Conservation (phyloP, 2,113 vertebrate species). For the Rhinopithecus roxellana region DNA sequence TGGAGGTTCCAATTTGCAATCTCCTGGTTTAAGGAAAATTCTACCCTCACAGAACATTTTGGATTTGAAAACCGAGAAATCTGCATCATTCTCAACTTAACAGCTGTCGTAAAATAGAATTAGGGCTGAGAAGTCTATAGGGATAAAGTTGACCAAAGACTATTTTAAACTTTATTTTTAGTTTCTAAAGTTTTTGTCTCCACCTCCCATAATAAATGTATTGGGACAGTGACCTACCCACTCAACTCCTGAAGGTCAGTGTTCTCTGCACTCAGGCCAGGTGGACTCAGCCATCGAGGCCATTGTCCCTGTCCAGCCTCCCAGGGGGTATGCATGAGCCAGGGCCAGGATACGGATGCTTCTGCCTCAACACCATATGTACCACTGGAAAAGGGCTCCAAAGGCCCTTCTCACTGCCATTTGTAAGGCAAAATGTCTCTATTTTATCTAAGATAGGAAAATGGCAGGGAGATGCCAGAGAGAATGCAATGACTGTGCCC, state of each 20-base stretch:
- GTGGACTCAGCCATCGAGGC: not conserved
- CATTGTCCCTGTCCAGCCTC: not conserved
- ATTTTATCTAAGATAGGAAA: not conserved
- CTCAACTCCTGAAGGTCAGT: not conserved
- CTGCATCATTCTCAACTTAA: not conserved
- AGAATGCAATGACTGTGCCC: not conserved
- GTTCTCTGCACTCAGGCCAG: not conserved
- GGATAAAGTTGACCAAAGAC: not conserved
- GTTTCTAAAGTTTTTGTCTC: not conserved
- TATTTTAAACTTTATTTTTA: not conserved
- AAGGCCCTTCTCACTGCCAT: not conserved
- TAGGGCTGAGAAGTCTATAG: not conserved
- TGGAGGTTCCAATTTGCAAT: not conserved
- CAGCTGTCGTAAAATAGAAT: not conserved
- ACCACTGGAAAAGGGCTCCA: not conserved
- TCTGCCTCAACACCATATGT: not conserved
- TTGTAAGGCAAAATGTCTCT: not conserved
- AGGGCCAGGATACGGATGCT: not conserved
- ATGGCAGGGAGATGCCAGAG: not conserved
- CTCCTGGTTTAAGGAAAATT: not conserved
- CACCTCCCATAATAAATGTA: not conserved
- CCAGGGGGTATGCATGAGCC: not conserved
- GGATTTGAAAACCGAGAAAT: not conserved
- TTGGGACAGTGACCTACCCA: not conserved
- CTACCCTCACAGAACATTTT: not conserved